Evolutionary conservation across 2,113 vertebrate genomes (phyloP), one percentile per base, ranked within the genome.

Genomic region (Ariopsis seemanni): DNA sequence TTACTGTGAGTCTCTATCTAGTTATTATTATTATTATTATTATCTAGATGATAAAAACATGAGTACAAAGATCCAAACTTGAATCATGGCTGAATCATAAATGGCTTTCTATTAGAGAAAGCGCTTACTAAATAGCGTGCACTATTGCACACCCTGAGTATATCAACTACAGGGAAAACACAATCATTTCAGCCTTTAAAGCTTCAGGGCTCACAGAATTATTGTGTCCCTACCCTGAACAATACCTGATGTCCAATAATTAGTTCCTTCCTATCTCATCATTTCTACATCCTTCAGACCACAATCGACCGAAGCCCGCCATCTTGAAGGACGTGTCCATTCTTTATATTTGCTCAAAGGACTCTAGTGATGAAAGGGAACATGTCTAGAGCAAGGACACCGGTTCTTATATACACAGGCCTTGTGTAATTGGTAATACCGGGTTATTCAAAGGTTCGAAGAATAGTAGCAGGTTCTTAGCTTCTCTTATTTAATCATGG

Each of bases 281-380:
- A 11, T 57, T 58, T n/a, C 75, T 53, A n/a, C 48, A 79, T 57
- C 77, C 77, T 9, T 81, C 55, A 81, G 77, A 79, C 25, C 18
- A 60, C 55, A 42, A 42, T 81, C 10, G 20, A 42, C 4, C 5
- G 3, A 81, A 20, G 9, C 17, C 27, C 42, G 25, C 55, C 18
- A 22, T 42, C 55, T 53, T 20, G 22, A 57, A 58, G 25, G 2
- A 34, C 20, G n/a, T 5, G 5, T 25, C 48, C 7, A 7, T 52
- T 25, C 74, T 52, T 77, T 25, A 52, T 77, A 25, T 52, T n/a
- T 12, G 20, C 48, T 25, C 18, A 75, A 9, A 72, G 7, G 7
- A 14, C 25, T 7, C 75, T 15, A 78, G 25, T 0, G 8, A 55
- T 17, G 52, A 78, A 80, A 58, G n/a, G 0, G 7, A 30, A 18